Percentiles rank a stretch among this genome's conserved stretches.
Evolutionary conservation across 2,888 invertebrate genomes (phyloP).

Genomic region (Yponomeuta malinellus): DNA sequence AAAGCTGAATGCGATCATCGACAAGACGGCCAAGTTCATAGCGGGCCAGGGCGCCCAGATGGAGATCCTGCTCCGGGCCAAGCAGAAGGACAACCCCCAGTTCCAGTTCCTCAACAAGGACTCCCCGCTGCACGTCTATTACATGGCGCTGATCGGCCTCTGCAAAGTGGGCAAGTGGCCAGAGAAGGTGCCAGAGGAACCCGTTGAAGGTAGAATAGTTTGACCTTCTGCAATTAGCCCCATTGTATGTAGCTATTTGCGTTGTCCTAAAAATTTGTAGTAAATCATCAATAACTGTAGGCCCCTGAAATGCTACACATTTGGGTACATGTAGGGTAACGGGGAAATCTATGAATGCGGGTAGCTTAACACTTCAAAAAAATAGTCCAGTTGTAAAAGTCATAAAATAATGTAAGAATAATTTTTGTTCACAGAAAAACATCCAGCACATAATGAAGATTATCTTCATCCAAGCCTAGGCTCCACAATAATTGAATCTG

Average conservation of each 20-base stretch:
- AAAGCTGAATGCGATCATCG: conserved; percentile 94
- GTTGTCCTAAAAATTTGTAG: too few relatives aligned
- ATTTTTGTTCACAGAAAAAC: conserved; percentile 59
- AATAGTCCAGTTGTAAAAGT: neutral
- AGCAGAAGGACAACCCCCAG: conserved; percentile 94
- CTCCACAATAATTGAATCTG: conserved; percentile 78
- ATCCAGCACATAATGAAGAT: conserved; percentile 72
- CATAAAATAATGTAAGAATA: neutral
- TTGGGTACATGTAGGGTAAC: too few relatives aligned
- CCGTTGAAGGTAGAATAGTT: conserved; percentile 4
- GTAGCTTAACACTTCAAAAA: neutral
- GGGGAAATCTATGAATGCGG: too few relatives aligned
- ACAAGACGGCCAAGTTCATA: conserved; percentile 94
- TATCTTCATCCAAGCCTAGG: conserved; percentile 91
- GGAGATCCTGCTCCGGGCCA: conserved; percentile 98
- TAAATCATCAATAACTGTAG: too few relatives aligned
- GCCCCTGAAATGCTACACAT: too few relatives aligned
- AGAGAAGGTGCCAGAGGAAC: conserved; percentile 32
- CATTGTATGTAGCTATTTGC: too few relatives aligned
- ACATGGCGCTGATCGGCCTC: conserved; percentile 79
- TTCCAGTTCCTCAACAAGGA: conserved; percentile 95
- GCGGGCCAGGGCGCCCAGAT: conserved; percentile 95
- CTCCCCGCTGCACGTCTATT: conserved; percentile 90
- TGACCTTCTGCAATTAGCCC: too few relatives aligned
- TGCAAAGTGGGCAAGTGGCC: conserved; percentile 62